Percentiles rank a stretch among this genome's conserved stretches.
These are phyloP conservation scores for Pterocles burchelli DNA, from an alignment of 2,113 vertebrate genomes.

Conservation along the genomic window DNA sequence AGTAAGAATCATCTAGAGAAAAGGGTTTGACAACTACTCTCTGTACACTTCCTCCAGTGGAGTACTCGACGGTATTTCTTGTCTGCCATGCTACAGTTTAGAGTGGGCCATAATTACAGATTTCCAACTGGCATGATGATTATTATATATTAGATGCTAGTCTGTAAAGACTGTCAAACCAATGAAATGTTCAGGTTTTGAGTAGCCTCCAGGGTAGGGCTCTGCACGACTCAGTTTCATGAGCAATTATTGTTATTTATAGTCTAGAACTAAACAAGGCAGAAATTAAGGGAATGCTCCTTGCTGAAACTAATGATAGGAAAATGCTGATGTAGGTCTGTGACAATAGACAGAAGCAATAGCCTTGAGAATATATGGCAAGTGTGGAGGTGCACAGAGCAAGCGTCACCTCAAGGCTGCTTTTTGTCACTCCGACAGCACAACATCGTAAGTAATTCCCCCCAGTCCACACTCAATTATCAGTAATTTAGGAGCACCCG, in stretches of 20 bases:
- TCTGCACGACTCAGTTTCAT: background rate
- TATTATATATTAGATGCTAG: constrained; percentile 43
- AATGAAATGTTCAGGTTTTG: constrained; percentile 26
- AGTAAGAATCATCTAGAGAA: constrained; percentile 27
- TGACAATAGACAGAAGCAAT: constrained; percentile 37
- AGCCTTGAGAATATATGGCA: background rate
- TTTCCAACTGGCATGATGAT: constrained; percentile 65
- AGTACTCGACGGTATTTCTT: background rate
- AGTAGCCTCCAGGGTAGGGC: constrained; percentile 27
- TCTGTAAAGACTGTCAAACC: constrained; percentile 35
- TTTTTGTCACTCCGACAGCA: constrained; percentile 51
- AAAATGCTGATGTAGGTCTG: constrained; percentile 45
- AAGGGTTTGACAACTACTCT: constrained; percentile 44
- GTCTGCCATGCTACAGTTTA: constrained; percentile 26
- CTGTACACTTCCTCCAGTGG: background rate
- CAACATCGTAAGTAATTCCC: background rate
- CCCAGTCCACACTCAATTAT: background rate
- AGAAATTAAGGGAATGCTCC: constrained; percentile 65
- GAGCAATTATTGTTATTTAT: constrained; percentile 59
- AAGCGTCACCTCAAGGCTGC: constrained; percentile 34
- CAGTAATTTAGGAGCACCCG: constrained; percentile 15
- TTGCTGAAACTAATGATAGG: constrained; percentile 34
- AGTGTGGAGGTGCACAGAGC: constrained; percentile 12
- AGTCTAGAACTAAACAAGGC: constrained; percentile 52
- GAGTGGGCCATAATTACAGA: constrained; percentile 66